A percentile compares a stretch with the other conserved stretches of the same genome.
phyloP scores from a whole-genome alignment of 1,140 invertebrate species.

The Berghia stephanieae region DNA sequence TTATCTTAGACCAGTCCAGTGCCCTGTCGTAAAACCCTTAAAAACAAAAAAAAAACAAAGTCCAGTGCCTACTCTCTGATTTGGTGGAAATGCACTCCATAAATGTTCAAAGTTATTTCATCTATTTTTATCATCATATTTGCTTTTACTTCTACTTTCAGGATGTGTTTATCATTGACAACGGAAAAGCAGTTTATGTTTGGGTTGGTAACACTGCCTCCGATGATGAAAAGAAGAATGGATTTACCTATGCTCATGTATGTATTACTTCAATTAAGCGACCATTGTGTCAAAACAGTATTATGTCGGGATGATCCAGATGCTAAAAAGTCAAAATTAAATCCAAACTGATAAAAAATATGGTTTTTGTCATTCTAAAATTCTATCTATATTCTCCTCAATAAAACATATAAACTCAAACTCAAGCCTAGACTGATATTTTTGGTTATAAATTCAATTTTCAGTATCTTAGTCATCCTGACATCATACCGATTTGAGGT shows the following conservation, averaged over 20 bases:
- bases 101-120: background rate
- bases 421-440: too few relatives aligned
- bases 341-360: background rate
- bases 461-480: too few relatives aligned
- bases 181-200: slow-evolving; percentile 47
- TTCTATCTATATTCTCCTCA: background rate
- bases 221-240: slow-evolving; percentile 47
- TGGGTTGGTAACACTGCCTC: slow-evolving; percentile 53
- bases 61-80: too few relatives aligned
- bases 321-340: too few relatives aligned
- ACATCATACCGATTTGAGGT: too few relatives aligned
- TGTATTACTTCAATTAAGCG: slow-evolving; percentile 23
- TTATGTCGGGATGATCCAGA: too few relatives aligned
- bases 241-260: slow-evolving; percentile 51
- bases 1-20: background rate
- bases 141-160: slow-evolving; percentile 30
- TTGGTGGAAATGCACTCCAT: too few relatives aligned
- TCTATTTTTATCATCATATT: background rate
- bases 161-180: slow-evolving; percentile 58
- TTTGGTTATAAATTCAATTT: too few relatives aligned
- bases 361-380: background rate
- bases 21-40: background rate
- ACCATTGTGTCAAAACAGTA: too few relatives aligned
- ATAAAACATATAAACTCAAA: too few relatives aligned
- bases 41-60: background rate